Evolutionary conservation across 1,140 invertebrate species (phyloP).

Genomic region (Heliothis subflexa): DNA sequence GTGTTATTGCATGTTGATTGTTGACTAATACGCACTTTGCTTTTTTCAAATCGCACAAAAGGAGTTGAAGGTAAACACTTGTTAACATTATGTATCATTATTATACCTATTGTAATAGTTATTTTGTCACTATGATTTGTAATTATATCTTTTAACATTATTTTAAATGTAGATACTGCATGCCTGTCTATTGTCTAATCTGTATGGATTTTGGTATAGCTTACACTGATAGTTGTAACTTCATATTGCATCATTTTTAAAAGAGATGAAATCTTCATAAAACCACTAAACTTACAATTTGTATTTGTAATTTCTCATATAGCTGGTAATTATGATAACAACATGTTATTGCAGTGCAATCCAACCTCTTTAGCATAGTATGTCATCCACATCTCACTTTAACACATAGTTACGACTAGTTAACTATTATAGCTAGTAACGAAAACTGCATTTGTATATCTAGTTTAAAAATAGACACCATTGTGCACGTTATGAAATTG

Average conservation of each 20-base stretch:
- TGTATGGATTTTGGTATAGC: not conserved
- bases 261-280: not conserved
- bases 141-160: not conserved
- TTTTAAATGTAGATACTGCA: not conserved
- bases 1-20: slow-evolving; percentile 60
- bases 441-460: slow-evolving; percentile 10
- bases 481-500: slow-evolving; percentile 22
- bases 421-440: not conserved
- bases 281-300: no score
- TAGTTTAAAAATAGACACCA: slow-evolving; percentile 19
- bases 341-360: no score
- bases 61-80: slow-evolving; percentile 79
- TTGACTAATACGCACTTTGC: slow-evolving; percentile 70
- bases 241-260: not conserved
- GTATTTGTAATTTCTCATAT: no score
- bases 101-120: slow-evolving; percentile 4
- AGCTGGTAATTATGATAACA: no score
- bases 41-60: slow-evolving; percentile 74
- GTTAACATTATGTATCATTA: slow-evolving; percentile 20
- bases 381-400: no score
- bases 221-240: not conserved
- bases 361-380: no score
- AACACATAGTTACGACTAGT: no score
- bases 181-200: not conserved
- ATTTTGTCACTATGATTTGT: slow-evolving; percentile 1